Evolutionary conservation across 2,888 invertebrate genomes (phyloP).

Genomic region (Ennomos erosarius): DNA sequence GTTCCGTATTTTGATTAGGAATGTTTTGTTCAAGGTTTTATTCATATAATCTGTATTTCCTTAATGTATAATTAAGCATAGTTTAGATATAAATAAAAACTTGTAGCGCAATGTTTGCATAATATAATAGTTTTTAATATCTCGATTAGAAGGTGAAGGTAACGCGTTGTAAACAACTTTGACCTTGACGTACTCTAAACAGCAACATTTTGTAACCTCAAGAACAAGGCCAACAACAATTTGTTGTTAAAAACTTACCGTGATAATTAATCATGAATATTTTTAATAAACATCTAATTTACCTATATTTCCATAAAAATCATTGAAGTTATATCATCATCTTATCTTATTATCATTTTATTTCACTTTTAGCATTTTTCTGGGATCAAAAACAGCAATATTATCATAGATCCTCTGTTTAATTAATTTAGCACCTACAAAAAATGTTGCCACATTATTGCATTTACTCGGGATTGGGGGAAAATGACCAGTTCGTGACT

Average conservation of each 20-base stretch:
- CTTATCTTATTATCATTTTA: too few species aligned
- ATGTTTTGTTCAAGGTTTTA: not conserved
- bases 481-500: slow-evolving; percentile 54
- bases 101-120: not conserved
- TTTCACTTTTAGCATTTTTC: too few species aligned
- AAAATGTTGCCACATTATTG: slow-evolving; percentile 39
- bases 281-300: not conserved
- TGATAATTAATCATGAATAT: not conserved
- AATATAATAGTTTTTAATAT: not conserved
- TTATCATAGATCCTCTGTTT: slow-evolving; percentile 13
- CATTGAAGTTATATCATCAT: too few species aligned
- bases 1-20: too few species aligned
- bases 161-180: slow-evolving; percentile 12
- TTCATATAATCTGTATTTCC: not conserved
- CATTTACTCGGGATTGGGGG: slow-evolving; percentile 44
- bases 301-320: too few species aligned
- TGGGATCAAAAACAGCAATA: not conserved
- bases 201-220: slow-evolving; percentile 12
- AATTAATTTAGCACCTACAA: slow-evolving; percentile 24
- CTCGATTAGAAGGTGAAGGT: slow-evolving; percentile 15
- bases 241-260: not conserved
- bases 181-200: slow-evolving; percentile 6
- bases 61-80: too few species aligned
- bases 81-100: too few species aligned
- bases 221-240: slow-evolving; percentile 12